phyloP scores from a whole-genome alignment of 2,113 vertebrate genomes.

The Edolisoma coerulescens region DNA sequence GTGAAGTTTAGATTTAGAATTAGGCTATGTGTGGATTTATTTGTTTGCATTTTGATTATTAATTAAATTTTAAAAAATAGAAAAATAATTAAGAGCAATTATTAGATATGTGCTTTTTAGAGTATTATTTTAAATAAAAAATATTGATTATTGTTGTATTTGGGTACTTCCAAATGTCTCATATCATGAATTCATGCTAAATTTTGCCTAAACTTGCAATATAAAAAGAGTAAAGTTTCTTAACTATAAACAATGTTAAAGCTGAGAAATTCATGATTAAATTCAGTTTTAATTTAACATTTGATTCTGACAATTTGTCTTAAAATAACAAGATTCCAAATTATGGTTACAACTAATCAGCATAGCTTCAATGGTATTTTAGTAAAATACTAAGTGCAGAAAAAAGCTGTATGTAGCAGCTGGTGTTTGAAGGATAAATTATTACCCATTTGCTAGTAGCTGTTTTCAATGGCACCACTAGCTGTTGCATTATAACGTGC shows the following conservation, averaged over 20 bases:
- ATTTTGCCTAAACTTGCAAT: neutral
- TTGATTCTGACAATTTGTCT: neutral
- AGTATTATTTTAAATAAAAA: neutral
- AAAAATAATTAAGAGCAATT: neutral
- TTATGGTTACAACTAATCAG: neutral
- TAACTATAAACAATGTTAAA: neutral
- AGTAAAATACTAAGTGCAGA: neutral
- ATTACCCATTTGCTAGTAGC: neutral
- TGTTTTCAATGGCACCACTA: neutral
- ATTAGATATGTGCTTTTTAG: neutral
- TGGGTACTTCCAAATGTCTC: neutral
- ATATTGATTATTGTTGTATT: neutral
- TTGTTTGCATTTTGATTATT: neutral
- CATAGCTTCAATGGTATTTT: neutral
- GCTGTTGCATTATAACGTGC: neutral
- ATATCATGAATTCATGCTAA: neutral
- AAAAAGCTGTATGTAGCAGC: neutral
- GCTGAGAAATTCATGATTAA: neutral
- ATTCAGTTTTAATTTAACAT: neutral
- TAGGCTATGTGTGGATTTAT: neutral
- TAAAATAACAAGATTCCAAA: neutral
- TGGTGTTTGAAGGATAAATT: neutral
- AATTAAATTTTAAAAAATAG: neutral
- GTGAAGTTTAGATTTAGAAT: neutral
- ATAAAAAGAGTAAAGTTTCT: neutral